Evolutionary conservation across 2,888 invertebrate species (phyloP).

Genomic region (Epinotia brunnichana): DNA sequence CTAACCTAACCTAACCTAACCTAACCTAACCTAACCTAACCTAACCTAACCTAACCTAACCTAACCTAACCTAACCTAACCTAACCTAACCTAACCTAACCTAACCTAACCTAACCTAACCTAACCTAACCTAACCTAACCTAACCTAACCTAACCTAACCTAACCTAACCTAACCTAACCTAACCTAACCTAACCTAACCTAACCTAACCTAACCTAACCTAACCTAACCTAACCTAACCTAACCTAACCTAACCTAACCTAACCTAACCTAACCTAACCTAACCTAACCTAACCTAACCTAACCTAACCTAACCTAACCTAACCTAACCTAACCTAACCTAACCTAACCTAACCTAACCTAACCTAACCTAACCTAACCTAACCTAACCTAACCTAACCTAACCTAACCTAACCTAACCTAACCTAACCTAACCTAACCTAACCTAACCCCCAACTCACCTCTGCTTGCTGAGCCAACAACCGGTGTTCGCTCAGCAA

Average conservation of each 20-base stretch:
- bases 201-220: slow-evolving; percentile 46
- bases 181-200: slow-evolving; percentile 45
- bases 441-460: slow-evolving; percentile 36
- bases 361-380: slow-evolving; percentile 10
- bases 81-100: slow-evolving; percentile 45
- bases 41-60: slow-evolving; percentile 38
- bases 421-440: slow-evolving; percentile 15
- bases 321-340: slow-evolving; percentile 34
- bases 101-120: slow-evolving; percentile 46
- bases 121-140: slow-evolving; percentile 45
- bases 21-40: slow-evolving; percentile 47
- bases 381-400: slow-evolving; percentile 43
- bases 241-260: slow-evolving; percentile 46
- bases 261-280: slow-evolving; percentile 45
- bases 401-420: slow-evolving; percentile 41
- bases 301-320: slow-evolving; percentile 40
- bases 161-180: slow-evolving; percentile 46
- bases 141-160: slow-evolving; percentile 45
- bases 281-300: slow-evolving; percentile 45
- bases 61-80: slow-evolving; percentile 15
- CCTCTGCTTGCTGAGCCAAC: too few species aligned
- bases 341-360: slow-evolving; percentile 1
- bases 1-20: slow-evolving; percentile 45
- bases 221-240: slow-evolving; percentile 46
- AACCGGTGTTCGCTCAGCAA: too few species aligned